Conservation (phyloP, 1,140 invertebrate species). For the Leucophenga varia region DNA sequence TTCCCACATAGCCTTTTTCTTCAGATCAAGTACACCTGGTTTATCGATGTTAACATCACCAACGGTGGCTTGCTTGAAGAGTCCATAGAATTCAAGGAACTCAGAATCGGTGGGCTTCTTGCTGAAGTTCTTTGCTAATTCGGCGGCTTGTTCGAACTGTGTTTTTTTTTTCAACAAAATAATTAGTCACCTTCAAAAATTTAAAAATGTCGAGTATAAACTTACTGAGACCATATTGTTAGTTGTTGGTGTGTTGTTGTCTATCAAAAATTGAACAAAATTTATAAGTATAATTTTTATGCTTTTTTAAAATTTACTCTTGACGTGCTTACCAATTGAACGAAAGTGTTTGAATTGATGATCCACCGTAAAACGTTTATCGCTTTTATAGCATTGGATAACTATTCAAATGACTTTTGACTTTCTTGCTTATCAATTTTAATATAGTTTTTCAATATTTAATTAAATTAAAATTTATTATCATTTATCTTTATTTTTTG, state of each 20-base stretch:
- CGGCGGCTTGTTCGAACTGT: slow-evolving; percentile 75
- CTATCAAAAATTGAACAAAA: too few relatives aligned
- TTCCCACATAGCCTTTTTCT: slow-evolving; percentile 95
- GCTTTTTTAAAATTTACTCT: too few relatives aligned
- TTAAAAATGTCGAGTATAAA: neutral
- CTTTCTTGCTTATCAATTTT: too few relatives aligned
- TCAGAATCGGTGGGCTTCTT: slow-evolving; percentile 76
- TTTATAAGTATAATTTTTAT: too few relatives aligned
- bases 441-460: too few relatives aligned
- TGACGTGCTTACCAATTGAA: neutral
- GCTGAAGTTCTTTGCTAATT: slow-evolving; percentile 75
- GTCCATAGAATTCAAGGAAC: slow-evolving; percentile 79
- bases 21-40: slow-evolving; percentile 88
- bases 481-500: too few relatives aligned
- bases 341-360: neutral
- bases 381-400: slow-evolving; percentile 3
- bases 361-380: neutral
- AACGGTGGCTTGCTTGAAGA: slow-evolving; percentile 83
- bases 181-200: slow-evolving; percentile 1
- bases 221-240: slow-evolving; percentile 19
- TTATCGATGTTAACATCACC: slow-evolving; percentile 78
- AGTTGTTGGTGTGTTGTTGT: neutral
- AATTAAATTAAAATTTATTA: too few relatives aligned
- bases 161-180: slow-evolving; percentile 4
- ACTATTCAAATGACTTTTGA: too few relatives aligned